Conservation (phyloP, 2,888 invertebrate genomes). For the Empis stercorea region DNA sequence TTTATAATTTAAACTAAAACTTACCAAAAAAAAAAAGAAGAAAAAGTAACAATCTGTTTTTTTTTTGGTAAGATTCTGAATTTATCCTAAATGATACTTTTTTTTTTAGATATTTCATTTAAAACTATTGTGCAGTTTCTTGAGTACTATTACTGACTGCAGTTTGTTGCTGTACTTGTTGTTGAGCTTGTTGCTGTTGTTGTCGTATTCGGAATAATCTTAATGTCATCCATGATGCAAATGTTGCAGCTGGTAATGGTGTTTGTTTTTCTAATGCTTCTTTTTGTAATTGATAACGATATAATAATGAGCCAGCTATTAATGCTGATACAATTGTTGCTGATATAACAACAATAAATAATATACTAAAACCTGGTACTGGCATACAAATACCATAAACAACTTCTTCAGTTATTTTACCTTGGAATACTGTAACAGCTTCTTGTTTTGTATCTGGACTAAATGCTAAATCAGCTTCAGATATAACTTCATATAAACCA, state of each 20-base stretch:
- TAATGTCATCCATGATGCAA: slow-evolving; percentile 64
- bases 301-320: slow-evolving; percentile 71
- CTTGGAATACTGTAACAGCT: slow-evolving; percentile 77
- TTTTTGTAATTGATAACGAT: slow-evolving; percentile 63
- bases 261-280: slow-evolving; percentile 44
- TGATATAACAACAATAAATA: slow-evolving; percentile 76
- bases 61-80: too few species aligned
- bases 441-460: slow-evolving; percentile 68
- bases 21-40: too few species aligned
- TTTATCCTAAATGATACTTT: too few species aligned
- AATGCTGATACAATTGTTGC: slow-evolving; percentile 78
- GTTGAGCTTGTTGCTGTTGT: slow-evolving; percentile 24
- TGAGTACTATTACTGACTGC: background rate
- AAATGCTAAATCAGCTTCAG: slow-evolving; percentile 82
- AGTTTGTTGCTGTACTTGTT: slow-evolving; percentile 19
- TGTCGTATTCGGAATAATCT: slow-evolving; percentile 46
- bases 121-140: slow-evolving; percentile 25
- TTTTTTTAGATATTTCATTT: background rate
- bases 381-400: slow-evolving; percentile 88
- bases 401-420: slow-evolving; percentile 75
- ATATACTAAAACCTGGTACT: slow-evolving; percentile 74
- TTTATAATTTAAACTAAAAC: too few species aligned
- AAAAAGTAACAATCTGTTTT: too few species aligned
- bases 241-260: slow-evolving; percentile 47
- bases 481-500: slow-evolving; percentile 80